Base-by-base conservation (phyloP, 1,140 invertebrate species). In the Cyphomyrmex costatus region DNA sequence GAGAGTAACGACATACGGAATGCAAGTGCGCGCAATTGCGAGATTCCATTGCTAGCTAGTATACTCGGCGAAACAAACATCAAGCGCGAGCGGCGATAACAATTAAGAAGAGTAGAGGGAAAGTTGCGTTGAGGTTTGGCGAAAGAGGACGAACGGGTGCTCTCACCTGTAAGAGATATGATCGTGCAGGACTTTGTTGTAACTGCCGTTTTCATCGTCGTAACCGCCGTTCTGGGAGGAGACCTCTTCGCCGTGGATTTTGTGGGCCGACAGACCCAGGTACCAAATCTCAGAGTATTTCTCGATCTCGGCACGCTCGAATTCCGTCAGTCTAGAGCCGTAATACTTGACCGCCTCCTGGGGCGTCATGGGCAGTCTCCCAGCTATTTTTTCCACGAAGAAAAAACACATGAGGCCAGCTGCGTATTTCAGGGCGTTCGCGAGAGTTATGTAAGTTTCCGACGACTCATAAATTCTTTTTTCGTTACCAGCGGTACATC, bases 101-200 rank as follows among this genome's bases (percentile, higher is more conserved):
- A 27, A 79, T 88, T 86, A 86, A 19, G 5, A n/a, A 36, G 7
- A 65, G 19, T 58, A 36, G 19, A 56, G 66, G 60, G 60, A 78
- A 36, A 79, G 30, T 49, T 19, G 36, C n/a, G 63, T 5, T n/a
- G 16, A 65, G 14, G 85, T 42, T 42, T 42, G 46, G 8, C 21
- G 7, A 65, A 42, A 68, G 27, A 42, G 30, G 36, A 24, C 19
- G 30, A 56, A 16, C 19, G 19, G 16, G 1, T n/a, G 14, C 36
- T 83, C 36, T 83, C 84, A 94, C 94, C 95, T 96, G 95, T 99
- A 99, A 56, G 97, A 97, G 94, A 99, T 97, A 95, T 99, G 99
- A 96, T 99, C 99, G 95, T 98, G 98, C 86, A 98, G 96, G 94
- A 98, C 97, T 96, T 98, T 98, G 94, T 98, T 98, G 93, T 98